Evolutionary conservation across 2,797 vertebrate genomes (phyloP), one percentile per base, ranked within the genome.

Genomic region (Propithecus perrieri): DNA sequence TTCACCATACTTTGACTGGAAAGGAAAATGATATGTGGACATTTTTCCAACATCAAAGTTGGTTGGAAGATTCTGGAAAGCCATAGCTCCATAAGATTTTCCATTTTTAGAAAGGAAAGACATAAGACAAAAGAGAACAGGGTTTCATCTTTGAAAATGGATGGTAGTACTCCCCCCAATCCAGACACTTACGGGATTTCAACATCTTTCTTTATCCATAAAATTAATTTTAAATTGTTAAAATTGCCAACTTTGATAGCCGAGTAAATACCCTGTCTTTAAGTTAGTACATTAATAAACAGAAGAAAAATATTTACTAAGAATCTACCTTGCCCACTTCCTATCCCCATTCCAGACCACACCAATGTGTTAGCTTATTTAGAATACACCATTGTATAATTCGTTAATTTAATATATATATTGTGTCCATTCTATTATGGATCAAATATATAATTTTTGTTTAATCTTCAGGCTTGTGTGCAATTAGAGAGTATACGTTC

Each of bases 101-200:
- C 41, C 72, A 85, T 79, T 94, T 94, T 28, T 76, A 94, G 53
- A 86, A 94, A 96, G 22, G 18, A 65, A 90, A 95, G 72, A 59
- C 2, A 71, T 24, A 15, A 69, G 30, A 93, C 24, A 83, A 93
- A 80, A 85, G 17, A 87, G 30, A 89, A 65, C 0, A 28, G 33
- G 85, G 15, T 63, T 41, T 85, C n/a, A 59, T 57, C 43, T 93
- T 89, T 87, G 46, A 88, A 95, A 92, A 92, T 35, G 38, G 76
- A 50, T 83, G 30, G 13, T 72, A 84, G 78, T 35, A 75, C 5
- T 61, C 41, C 9, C 65, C 65, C 33, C 48, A 14, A 84, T 71
- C n/a, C 30, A 74, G 84, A 69, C 18, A 75, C 72, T 61, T 88
- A 69, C 0, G 81, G 33, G 57, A 80, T 89, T 91, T 97, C 69